Evolutionary conservation across 2,113 vertebrate genomes (phyloP).

Genomic region (Propithecus coquereli): DNA sequence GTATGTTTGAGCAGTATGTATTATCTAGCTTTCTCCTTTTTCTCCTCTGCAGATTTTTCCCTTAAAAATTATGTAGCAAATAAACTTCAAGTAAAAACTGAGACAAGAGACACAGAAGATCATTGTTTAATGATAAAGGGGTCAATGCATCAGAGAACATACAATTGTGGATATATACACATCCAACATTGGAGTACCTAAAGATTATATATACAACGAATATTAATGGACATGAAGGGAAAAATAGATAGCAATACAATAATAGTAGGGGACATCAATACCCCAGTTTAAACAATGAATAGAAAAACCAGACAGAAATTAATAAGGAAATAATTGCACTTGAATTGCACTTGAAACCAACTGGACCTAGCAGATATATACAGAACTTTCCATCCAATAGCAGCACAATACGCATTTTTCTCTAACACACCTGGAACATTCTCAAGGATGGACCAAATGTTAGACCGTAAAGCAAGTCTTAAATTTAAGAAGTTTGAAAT

Average conservation of each 20-base stretch:
- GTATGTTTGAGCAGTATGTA: neutral
- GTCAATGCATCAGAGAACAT: neutral
- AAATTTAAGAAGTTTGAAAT: neutral
- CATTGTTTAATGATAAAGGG: neutral
- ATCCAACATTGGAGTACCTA: no score
- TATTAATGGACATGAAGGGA: neutral
- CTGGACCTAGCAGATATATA: neutral
- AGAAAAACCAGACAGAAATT: neutral
- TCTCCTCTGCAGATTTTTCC: neutral
- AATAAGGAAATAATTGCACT: neutral
- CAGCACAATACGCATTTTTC: neutral
- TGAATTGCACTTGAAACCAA: neutral
- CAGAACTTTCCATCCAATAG: neutral
- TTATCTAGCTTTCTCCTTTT: neutral
- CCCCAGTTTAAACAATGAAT: neutral
- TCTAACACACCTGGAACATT: neutral
- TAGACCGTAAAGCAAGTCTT: neutral
- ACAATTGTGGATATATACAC: neutral
- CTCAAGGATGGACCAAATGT: neutral
- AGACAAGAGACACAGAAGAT: neutral
- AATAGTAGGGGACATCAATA: neutral
- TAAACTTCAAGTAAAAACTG: neutral
- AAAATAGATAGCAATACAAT: neutral
- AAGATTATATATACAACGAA: neutral
- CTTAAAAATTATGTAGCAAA: neutral